Evolutionary conservation across 1,140 invertebrate genomes (phyloP), one percentile per base, ranked within the genome.

Genomic region (Drosophila biarmipes): DNA sequence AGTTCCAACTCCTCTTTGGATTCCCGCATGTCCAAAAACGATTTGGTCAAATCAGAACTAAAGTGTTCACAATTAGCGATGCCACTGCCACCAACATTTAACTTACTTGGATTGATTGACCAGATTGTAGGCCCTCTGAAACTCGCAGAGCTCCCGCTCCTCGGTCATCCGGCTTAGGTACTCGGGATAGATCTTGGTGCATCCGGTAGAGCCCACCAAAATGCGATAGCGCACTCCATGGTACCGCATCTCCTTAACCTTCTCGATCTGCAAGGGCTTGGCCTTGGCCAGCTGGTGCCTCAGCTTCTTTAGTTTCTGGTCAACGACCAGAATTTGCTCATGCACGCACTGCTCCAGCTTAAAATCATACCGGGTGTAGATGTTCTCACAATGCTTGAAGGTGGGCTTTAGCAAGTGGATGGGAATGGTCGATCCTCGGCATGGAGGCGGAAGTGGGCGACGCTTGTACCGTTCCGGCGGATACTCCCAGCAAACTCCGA

Each of bases 401-500:
- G 38, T 64, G 2, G 84, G 84, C 14, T 61, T 21, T 0, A 89
- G 24, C n/a, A 54, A 3, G 2, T 67, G 34, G 7, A 27, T 0
- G 0, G 82, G 81, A 8, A 71, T 37, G 0, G 38, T 49, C 1
- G 82, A 21, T 0, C 82, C 82, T 0, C 82, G 82, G 38, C 82
- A 86, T 12, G 84, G 84, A 1, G 62, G 38, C 6, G 82, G 74
- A 3, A 62, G 19, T 1, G 82, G 78, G 1, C 52, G 63, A 10
- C 74, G 74, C 37, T 42, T 81, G 17, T 72, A 79, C 12, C 82
- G 74, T 38, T 68, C 51, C 0, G 82, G 84, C 21, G 78, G 61
- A 57, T 84, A 89, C 19, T 89, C 85, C 84, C 84, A 89, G 49
- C 84, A 89, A 11, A 86, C 73, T 3, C 84, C 85, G 11, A 55